phyloP scores from a whole-genome alignment of 1,140 invertebrate genomes.

The Eciton burchellii region DNA sequence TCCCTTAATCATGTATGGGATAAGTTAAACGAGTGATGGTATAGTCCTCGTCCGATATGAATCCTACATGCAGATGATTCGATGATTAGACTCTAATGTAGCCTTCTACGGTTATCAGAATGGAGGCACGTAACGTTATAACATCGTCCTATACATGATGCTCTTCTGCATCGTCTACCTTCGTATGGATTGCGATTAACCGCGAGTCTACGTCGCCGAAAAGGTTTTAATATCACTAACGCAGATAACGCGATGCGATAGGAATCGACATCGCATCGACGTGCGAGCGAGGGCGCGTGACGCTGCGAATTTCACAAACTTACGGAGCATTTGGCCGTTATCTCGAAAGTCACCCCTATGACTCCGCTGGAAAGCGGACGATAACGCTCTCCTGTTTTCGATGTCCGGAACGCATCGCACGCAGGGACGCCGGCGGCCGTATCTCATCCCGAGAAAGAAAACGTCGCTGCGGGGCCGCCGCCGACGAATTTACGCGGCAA shows the following conservation, averaged over 20 bases:
- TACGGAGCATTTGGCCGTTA: constrained; percentile 1
- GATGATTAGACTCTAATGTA: too few species aligned
- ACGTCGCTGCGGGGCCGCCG: constrained; percentile 42
- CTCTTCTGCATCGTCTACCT: too few species aligned
- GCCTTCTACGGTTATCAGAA: too few species aligned
- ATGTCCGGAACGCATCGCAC: constrained; percentile 18
- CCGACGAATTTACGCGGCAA: constrained; percentile 43
- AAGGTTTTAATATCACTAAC: neutral
- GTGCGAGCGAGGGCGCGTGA: too few species aligned
- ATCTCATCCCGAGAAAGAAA: constrained; percentile 8
- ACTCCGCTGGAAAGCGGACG: neutral
- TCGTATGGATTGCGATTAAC: too few species aligned
- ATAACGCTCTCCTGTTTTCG: constrained; percentile 30
- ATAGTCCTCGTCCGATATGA: too few species aligned
- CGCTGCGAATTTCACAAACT: constrained; percentile 22
- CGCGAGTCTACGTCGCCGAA: too few species aligned
- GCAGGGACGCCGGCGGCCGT: neutral
- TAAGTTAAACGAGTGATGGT: too few species aligned
- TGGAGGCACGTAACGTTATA: too few species aligned
- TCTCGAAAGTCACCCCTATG: constrained; percentile 2
- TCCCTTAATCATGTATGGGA: too few species aligned
- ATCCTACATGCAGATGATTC: too few species aligned
- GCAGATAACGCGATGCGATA: neutral
- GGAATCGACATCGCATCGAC: neutral
- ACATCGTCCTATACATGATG: too few species aligned